Evolutionary conservation across 2,888 invertebrate species (phyloP), one percentile per base, ranked within the genome.

Genomic region (Drosophila gaucha): DNA sequence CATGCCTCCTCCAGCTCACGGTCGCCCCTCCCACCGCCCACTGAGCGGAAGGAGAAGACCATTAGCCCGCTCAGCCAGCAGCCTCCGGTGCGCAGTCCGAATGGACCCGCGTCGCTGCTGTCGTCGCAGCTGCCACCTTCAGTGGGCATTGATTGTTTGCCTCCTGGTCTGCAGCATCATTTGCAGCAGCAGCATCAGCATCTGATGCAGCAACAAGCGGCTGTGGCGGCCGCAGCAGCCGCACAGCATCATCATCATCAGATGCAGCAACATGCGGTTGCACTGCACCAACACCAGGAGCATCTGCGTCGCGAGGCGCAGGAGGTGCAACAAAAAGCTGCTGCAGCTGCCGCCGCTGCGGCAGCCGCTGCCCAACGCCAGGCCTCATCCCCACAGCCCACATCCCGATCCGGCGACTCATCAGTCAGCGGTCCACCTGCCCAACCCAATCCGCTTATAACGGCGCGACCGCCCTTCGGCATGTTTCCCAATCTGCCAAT

Each of bases 401-500:
- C 60, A 4, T 16, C 65, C 0, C 67, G 64, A 3, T 12, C 47
- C 16, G 35, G 54, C 12, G 72, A 70, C 3, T 16, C 74, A 57
- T 60, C 75, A 6, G 36, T 55, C 18, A 26, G 41, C 41, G 52
- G 74, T 20, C 44, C 78, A 41, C 55, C 82, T 43, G 56, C 30
- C 2, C 72, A 24, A 39, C 86, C 89, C 30, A 90, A 90, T 74
- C 91, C 91, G 28, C 28, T 90, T 55, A 86, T 91, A 20, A 76
- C 88, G 10, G 88, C 91, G 4, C 89, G 91, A 2, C 91, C 91
- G 16, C 91, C 91, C 8, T 91, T 91, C 71, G 92, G 92, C 68
- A 90, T 92, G 86, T 92, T 90, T 49, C 91, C 92, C 66, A 91
- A 91, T 63, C 80, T 92, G 72, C 91, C 92, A 51, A 89, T 92